phyloP scores from a whole-genome alignment of 2,113 vertebrate genomes.

The Narcine bancroftii region DNA sequence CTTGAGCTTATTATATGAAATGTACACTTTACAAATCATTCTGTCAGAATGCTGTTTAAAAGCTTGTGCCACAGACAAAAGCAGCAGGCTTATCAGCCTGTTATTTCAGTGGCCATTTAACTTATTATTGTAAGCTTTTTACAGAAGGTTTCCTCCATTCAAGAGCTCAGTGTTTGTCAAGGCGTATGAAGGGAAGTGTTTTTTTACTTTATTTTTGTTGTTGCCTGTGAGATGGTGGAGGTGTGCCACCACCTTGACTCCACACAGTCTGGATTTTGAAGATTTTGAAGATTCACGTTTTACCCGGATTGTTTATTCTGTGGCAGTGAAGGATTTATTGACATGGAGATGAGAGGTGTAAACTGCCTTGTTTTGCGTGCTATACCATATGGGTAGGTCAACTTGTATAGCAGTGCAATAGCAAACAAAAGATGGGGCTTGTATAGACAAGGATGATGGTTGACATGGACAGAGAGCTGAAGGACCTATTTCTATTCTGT shows the following conservation, averaged over 20 bases:
- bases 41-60: constrained; percentile 25
- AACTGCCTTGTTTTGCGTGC: no score
- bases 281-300: background rate
- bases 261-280: background rate
- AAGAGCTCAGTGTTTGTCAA: background rate
- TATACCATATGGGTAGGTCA: no score
- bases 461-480: no score
- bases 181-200: background rate
- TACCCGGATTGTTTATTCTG: background rate
- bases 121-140: constrained; percentile 20
- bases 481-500: no score
- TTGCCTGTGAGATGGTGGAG: background rate
- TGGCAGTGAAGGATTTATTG: background rate
- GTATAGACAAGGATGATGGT: no score
- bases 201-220: background rate
- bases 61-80: constrained; percentile 15
- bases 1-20: background rate
- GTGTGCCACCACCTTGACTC: background rate
- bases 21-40: constrained; percentile 2
- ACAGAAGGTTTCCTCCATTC: background rate
- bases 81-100: background rate
- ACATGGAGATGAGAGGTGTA: no score
- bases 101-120: constrained; percentile 21
- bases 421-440: no score
- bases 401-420: no score